phyloP scores from a whole-genome alignment of 2,888 invertebrate species.

The Patella pellucida region DNA sequence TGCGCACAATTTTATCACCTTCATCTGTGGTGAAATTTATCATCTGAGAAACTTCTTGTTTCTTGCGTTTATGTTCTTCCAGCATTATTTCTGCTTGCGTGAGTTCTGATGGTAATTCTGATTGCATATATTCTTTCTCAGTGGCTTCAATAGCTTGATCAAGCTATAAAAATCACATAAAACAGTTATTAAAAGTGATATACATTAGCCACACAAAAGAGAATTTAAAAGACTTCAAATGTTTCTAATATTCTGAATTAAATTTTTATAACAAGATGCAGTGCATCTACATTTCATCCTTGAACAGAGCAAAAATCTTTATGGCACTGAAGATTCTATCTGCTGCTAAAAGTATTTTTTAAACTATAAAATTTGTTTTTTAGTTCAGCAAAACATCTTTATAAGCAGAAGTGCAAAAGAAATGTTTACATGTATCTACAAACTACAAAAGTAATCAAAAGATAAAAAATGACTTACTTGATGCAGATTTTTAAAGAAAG shows the following conservation, averaged over 20 bases:
- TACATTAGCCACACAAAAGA: neutral
- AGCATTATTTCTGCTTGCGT: slow-evolving; percentile 74
- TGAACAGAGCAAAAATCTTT: no score
- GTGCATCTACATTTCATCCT: no score
- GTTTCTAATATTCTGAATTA: no score
- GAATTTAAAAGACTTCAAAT: no score
- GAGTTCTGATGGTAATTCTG: slow-evolving; percentile 72
- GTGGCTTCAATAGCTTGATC: slow-evolving; percentile 77
- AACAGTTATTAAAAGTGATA: neutral
- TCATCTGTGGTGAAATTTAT: slow-evolving; percentile 79
- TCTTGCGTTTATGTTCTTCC: slow-evolving; percentile 78
- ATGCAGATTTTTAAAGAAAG: slow-evolving; percentile 80
- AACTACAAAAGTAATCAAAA: no score
- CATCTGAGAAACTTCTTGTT: slow-evolving; percentile 78
- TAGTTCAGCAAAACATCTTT: no score
- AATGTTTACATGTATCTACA: no score
- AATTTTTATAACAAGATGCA: no score
- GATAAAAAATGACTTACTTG: slow-evolving; percentile 71
- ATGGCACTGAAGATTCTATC: neutral
- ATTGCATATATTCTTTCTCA: slow-evolving; percentile 72
- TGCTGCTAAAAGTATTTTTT: neutral
- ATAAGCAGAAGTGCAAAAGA: no score
- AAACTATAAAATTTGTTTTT: neutral
- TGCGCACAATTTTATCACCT: slow-evolving; percentile 79
- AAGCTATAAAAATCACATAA: slow-evolving; percentile 69